Conservation (phyloP, 2,888 invertebrate genomes). For the Autographa gamma region DNA sequence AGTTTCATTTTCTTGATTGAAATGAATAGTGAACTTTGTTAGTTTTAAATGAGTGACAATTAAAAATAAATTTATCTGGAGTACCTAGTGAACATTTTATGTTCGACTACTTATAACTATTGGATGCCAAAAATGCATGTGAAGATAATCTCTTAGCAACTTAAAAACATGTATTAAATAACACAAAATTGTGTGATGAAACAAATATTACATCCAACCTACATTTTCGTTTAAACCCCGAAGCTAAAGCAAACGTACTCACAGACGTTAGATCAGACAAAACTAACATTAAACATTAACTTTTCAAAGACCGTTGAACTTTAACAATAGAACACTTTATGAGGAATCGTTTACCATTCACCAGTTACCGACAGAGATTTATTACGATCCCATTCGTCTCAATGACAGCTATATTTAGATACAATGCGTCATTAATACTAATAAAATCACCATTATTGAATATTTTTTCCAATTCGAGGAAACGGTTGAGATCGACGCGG, state of each 20-base stretch:
- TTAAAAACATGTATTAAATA: too few relatives aligned
- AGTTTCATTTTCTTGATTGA: background rate
- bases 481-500: background rate
- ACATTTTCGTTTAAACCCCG: background rate
- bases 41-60: too few relatives aligned
- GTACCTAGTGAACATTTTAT: too few relatives aligned
- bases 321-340: constrained; percentile 54
- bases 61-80: too few relatives aligned
- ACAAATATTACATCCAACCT: too few relatives aligned
- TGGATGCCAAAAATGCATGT: too few relatives aligned
- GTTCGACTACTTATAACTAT: too few relatives aligned
- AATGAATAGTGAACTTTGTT: background rate
- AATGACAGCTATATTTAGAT: constrained; percentile 43
- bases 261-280: constrained; percentile 17
- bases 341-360: constrained; percentile 40
- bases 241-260: constrained; percentile 22
- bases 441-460: constrained; percentile 18
- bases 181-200: too few relatives aligned
- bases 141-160: too few relatives aligned
- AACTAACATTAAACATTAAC: constrained; percentile 26
- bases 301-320: constrained; percentile 59
- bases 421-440: constrained; percentile 42
- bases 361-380: constrained; percentile 43
- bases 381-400: constrained; percentile 44
- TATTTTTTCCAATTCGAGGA: constrained; percentile 21